phyloP scores from a whole-genome alignment of 2,888 invertebrate species.

The Eristalinus aeneus region DNA sequence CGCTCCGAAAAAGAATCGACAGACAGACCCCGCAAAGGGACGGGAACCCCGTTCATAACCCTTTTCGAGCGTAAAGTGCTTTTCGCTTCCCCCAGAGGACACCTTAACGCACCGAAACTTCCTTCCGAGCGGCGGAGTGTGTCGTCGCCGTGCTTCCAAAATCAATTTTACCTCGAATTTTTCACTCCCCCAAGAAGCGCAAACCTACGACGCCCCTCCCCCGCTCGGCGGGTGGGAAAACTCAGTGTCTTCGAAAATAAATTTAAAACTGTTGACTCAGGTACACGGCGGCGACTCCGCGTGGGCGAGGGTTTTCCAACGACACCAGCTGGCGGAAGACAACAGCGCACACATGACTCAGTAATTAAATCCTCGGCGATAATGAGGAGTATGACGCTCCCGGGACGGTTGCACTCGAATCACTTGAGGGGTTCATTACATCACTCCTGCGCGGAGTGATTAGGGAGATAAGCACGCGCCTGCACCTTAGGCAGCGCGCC shows the following conservation, averaged over 20 bases:
- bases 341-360: constrained; percentile 49
- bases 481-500: constrained; percentile 7
- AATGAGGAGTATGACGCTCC: neutral
- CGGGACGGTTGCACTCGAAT: constrained; percentile 33
- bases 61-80: constrained; percentile 56
- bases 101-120: constrained; percentile 35
- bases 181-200: constrained; percentile 43
- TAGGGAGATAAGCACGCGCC: constrained; percentile 51
- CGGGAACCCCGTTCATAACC: constrained; percentile 41
- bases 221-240: neutral
- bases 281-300: constrained; percentile 39
- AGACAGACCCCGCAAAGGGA: neutral
- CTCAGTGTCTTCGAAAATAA: constrained; percentile 27
- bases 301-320: constrained; percentile 59
- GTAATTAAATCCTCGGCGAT: constrained; percentile 41
- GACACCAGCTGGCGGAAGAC: constrained; percentile 41
- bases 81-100: constrained; percentile 52
- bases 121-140: neutral
- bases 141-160: constrained; percentile 50
- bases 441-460: constrained; percentile 27
- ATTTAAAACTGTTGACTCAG: constrained; percentile 68
- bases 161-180: constrained; percentile 64
- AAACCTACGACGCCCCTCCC: constrained; percentile 3
- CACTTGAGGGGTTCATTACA: constrained; percentile 36
- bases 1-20: neutral